Evolutionary conservation across 1,140 invertebrate genomes (phyloP).

Genomic region (Panonychus citri): DNA sequence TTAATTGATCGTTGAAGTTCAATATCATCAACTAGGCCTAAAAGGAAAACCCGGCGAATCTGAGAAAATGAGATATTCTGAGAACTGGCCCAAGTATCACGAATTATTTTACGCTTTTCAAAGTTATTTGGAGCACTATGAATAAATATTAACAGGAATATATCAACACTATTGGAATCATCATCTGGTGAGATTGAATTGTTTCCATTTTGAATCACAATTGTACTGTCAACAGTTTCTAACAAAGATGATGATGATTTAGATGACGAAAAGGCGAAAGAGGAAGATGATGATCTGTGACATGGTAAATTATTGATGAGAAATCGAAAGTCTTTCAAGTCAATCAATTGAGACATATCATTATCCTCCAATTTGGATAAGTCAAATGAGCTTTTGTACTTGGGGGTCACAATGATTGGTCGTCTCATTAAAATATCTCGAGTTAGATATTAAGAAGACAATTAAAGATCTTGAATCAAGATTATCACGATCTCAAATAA

Average conservation of each 20-base stretch:
- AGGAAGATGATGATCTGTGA: constrained; percentile 13
- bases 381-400: no score
- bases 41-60: constrained; percentile 7
- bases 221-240: constrained; percentile 20
- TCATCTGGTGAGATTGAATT: background rate
- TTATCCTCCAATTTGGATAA: background rate
- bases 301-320: constrained; percentile 13
- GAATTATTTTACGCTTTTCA: constrained; percentile 20
- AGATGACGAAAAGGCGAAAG: no score
- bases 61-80: constrained; percentile 17
- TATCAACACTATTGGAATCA: constrained; percentile 43
- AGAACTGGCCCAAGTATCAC: constrained; percentile 20
- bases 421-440: no score
- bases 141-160: constrained; percentile 29
- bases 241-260: no score
- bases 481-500: constrained; percentile 58
- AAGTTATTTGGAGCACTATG: constrained; percentile 24
- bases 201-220: background rate
- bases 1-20: constrained; percentile 9
- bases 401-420: no score
- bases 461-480: constrained; percentile 54
- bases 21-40: background rate
- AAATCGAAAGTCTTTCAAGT: constrained; percentile 14
- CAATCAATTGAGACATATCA: constrained; percentile 11
- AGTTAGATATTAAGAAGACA: no score